These are phyloP conservation scores for Luffia ferchaultella DNA, from an alignment of 2,888 invertebrate species.

Conservation along the genomic window DNA sequence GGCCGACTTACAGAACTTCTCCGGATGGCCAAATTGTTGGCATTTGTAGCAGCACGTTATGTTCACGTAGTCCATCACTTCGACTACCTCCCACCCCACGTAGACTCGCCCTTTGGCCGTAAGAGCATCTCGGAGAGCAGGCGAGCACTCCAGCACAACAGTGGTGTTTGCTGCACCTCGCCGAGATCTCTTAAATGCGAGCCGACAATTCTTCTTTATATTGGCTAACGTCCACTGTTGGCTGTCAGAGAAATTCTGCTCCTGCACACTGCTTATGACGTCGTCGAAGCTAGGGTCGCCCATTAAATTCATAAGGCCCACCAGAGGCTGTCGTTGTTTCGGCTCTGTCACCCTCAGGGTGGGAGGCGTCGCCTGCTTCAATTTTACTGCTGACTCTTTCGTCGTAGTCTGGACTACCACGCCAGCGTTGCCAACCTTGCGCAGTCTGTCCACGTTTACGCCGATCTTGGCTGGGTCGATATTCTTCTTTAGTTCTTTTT, in stretches of 20 bases:
- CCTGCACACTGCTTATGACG: background rate
- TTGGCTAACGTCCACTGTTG: background rate
- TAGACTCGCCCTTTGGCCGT: background rate
- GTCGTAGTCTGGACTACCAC: background rate
- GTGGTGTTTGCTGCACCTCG: background rate
- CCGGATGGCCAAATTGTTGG: constrained; percentile 24
- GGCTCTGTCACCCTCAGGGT: background rate
- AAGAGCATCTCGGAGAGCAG: constrained; percentile 3
- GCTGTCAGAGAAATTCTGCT: constrained; percentile 9
- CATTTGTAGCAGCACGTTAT: constrained; percentile 21
- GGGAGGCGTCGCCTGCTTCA: background rate
- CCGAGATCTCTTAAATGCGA: constrained; percentile 1
- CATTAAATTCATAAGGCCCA: background rate
- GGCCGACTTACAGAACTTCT: constrained; percentile 1
- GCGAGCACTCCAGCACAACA: constrained; percentile 11
- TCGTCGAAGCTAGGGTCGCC: background rate
- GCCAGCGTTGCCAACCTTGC: background rate
- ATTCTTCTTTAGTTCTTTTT: background rate
- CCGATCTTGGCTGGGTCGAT: background rate
- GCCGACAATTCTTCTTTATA: background rate
- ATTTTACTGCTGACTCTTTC: background rate
- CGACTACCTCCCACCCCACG: constrained; percentile 14
- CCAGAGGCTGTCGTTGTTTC: background rate
- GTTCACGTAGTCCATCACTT: constrained; percentile 7
- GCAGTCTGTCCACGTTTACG: background rate